Percentiles rank a stretch among this genome's conserved stretches.
Evolutionary conservation across 2,888 invertebrate species (phyloP).

Genomic region (Acronicta alni): DNA sequence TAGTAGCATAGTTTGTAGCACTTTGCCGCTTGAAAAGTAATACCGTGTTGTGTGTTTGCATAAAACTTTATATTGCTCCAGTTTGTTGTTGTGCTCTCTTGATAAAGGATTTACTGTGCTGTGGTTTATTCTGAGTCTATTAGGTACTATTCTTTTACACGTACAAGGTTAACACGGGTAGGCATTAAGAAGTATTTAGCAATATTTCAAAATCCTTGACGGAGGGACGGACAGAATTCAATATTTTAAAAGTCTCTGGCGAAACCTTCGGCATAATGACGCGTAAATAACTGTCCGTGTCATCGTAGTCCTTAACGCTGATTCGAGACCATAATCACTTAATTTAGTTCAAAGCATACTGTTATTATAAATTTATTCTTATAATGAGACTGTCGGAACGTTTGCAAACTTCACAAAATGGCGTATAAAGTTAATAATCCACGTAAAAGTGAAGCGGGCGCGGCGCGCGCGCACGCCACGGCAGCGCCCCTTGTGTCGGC

Average conservation of each 20-base stretch:
- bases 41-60: slow-evolving; percentile 71
- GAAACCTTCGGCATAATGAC: slow-evolving; percentile 74
- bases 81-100: slow-evolving; percentile 68
- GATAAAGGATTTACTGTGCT: slow-evolving; percentile 64
- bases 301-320: slow-evolving; percentile 83
- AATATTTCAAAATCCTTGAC: slow-evolving; percentile 65
- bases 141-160: slow-evolving; percentile 60
- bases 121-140: slow-evolving; percentile 62
- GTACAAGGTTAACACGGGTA: slow-evolving; percentile 39
- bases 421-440: slow-evolving; percentile 89
- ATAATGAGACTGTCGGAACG: slow-evolving; percentile 86
- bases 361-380: slow-evolving; percentile 86
- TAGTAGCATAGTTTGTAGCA: slow-evolving; percentile 64
- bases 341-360: slow-evolving; percentile 83
- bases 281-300: slow-evolving; percentile 80
- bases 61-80: slow-evolving; percentile 81
- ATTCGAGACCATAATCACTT: slow-evolving; percentile 86
- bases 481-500: slow-evolving; percentile 89
- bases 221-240: slow-evolving; percentile 61
- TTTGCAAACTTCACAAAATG: slow-evolving; percentile 88
- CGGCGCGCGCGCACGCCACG: slow-evolving; percentile 85
- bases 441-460: slow-evolving; percentile 84
- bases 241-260: slow-evolving; percentile 61
- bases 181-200: slow-evolving; percentile 58
- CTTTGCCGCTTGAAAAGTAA: slow-evolving; percentile 70